A percentile compares a stretch with the other conserved stretches of the same genome.
These are phyloP conservation scores for Scolopax mira DNA, from an alignment of 2,113 vertebrate species.

Conservation along the genomic window DNA sequence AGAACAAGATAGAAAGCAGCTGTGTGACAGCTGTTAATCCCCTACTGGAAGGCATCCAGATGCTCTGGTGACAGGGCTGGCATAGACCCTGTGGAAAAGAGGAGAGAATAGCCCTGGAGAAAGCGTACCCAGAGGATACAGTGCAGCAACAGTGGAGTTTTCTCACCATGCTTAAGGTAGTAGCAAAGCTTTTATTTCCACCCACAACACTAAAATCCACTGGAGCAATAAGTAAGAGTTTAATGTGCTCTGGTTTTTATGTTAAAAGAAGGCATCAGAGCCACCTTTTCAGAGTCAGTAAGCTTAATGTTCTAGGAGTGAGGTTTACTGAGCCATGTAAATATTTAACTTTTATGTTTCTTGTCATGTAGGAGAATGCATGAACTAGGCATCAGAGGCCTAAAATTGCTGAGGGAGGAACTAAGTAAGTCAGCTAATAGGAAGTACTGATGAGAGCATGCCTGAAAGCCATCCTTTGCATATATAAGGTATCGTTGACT, in stretches of 20 bases:
- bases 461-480: neutral
- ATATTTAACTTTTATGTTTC: conserved; percentile 13
- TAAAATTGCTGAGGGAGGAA: neutral
- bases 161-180: neutral
- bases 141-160: neutral
- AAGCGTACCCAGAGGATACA: neutral
- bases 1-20: neutral
- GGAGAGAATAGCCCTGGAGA: neutral
- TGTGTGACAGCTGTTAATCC: neutral
- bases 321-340: conserved; percentile 8
- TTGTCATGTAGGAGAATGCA: neutral
- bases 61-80: neutral
- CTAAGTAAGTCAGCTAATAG: neutral
- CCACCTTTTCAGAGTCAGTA: conserved; percentile 21
- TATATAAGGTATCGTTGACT: neutral
- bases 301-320: conserved; percentile 35
- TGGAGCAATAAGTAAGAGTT: neutral
- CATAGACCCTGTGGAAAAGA: neutral
- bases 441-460: neutral
- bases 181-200: conserved; percentile 13
- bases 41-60: neutral
- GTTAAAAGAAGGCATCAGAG: conserved; percentile 8
- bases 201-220: neutral
- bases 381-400: neutral
- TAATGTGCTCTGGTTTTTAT: neutral